phyloP scores from a whole-genome alignment of 30 jellyfish, hydroid and myxozoan genomes.

The Hydractinia symbiolongicarpus region DNA sequence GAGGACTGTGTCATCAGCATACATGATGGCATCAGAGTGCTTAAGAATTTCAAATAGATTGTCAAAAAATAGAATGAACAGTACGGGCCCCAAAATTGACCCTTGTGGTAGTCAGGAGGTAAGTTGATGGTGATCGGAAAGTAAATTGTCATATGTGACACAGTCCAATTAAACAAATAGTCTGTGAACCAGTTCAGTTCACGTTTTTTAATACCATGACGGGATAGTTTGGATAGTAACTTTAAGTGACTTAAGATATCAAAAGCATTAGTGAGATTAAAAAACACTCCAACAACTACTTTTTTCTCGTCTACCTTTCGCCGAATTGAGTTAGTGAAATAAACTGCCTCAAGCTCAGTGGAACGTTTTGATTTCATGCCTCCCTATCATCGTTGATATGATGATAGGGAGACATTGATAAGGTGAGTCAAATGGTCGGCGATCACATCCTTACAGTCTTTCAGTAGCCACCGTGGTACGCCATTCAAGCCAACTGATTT shows the following conservation, averaged over 20 bases:
- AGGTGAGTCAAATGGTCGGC: constrained; percentile 8
- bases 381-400: background rate
- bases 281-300: background rate
- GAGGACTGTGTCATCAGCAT: too few species aligned
- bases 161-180: too few species aligned
- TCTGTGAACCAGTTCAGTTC: too few species aligned
- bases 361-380: background rate
- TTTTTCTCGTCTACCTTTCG: constrained; percentile 12
- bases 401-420: background rate
- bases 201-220: too few species aligned
- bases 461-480: background rate
- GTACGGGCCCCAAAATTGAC: too few species aligned
- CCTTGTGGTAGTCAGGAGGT: too few species aligned
- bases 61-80: too few species aligned
- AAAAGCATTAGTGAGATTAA: background rate
- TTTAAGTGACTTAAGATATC: background rate
- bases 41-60: too few species aligned
- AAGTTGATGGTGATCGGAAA: too few species aligned
- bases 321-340: constrained; percentile 4
- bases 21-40: too few species aligned
- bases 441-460: background rate
- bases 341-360: background rate
- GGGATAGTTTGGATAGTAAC: background rate
- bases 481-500: background rate
- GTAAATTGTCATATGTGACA: too few species aligned